phyloP scores from a whole-genome alignment of 2,797 vertebrate genomes.

The Danio albolineatus region DNA sequence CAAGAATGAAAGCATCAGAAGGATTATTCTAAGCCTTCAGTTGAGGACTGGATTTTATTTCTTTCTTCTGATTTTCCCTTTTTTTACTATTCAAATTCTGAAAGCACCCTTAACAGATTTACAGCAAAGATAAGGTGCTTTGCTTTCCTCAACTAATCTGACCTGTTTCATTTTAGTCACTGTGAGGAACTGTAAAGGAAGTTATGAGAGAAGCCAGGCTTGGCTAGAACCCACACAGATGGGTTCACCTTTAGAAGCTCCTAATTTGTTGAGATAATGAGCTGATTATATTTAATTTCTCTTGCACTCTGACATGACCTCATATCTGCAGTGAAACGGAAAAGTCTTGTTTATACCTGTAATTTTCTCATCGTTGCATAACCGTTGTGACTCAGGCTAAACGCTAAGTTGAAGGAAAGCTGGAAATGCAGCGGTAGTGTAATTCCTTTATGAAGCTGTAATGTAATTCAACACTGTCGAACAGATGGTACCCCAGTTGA shows the following conservation, averaged over 20 bases:
- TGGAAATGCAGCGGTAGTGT: conserved; percentile 14
- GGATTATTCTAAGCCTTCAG: conserved; percentile 69
- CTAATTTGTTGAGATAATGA: conserved; percentile 38
- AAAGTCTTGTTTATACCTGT: conserved; percentile 23
- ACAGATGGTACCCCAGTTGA: conserved; percentile 34
- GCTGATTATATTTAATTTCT: conserved; percentile 27
- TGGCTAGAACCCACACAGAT: conserved; percentile 41
- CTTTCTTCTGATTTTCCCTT: conserved; percentile 62
- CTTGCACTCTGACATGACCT: conserved; percentile 38
- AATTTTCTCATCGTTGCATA: conserved; percentile 33
- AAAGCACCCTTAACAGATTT: conserved; percentile 56
- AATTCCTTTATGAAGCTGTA: conserved; percentile 25
- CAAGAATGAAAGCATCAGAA: conserved; percentile 64
- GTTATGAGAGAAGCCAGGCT: conserved; percentile 48
- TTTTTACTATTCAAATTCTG: conserved; percentile 14
- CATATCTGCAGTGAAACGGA: conserved; percentile 27
- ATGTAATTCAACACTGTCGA: conserved; percentile 37
- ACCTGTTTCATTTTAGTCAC: conserved; percentile 50
- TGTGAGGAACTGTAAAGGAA: conserved; percentile 35
- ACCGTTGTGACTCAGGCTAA: conserved; percentile 5
- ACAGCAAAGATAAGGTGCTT: conserved; percentile 43
- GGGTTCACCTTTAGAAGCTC: conserved; percentile 34
- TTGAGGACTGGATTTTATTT: conserved; percentile 67
- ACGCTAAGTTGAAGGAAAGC: conserved; percentile 18
- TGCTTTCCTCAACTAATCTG: conserved; percentile 40